Evolutionary conservation across 2,888 invertebrate species (phyloP).

Genomic region (Hymenopus coronatus): DNA sequence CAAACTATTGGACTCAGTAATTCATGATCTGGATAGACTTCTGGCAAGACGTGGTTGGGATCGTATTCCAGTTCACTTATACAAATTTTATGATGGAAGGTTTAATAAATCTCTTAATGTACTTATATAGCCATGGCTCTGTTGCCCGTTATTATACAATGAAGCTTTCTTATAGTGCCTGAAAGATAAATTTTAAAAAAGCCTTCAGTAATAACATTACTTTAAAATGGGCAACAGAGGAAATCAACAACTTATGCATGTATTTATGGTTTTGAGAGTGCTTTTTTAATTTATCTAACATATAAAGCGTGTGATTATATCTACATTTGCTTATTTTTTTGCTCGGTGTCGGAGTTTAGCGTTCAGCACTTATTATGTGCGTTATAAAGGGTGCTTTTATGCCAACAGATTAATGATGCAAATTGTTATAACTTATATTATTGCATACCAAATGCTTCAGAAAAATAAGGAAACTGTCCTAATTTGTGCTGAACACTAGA

Average conservation of each 20-base stretch:
- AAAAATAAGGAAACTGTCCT: neutral
- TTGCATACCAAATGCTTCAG: neutral
- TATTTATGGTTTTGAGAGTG: neutral
- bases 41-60: constrained; percentile 33
- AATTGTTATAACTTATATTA: neutral
- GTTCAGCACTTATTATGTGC: neutral
- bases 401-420: neutral
- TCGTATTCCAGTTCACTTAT: constrained; percentile 32
- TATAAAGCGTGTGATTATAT: neutral
- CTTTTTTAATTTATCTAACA: neutral
- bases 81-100: constrained; percentile 32
- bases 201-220: neutral
- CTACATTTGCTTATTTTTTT: neutral
- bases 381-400: neutral
- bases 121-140: neutral
- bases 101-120: constrained; percentile 49
- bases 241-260: neutral
- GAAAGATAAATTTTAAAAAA: neutral
- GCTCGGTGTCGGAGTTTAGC: neutral
- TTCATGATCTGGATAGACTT: constrained; percentile 31
- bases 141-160: neutral
- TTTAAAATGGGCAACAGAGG: neutral
- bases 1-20: constrained; percentile 30
- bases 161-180: neutral
- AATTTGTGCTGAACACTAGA: neutral